A percentile compares a stretch with the other conserved stretches of the same genome.
Conservation (phyloP, 2,113 vertebrate species). For the Egretta garzetta region DNA sequence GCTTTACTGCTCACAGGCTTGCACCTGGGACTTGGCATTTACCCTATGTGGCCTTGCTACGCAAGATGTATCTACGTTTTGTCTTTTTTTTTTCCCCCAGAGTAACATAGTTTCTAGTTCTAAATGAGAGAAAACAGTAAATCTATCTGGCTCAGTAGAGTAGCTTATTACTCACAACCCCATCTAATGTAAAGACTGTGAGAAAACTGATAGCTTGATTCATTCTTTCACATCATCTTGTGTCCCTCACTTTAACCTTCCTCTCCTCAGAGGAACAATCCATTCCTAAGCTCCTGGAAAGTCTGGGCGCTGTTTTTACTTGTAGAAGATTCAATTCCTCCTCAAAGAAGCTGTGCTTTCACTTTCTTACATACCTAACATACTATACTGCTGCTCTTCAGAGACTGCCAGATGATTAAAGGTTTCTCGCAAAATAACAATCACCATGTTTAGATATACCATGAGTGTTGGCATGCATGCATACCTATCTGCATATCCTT, state of each 20-base stretch:
- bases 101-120: neutral
- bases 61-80: neutral
- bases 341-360: neutral
- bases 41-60: neutral
- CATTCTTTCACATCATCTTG: neutral
- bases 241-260: neutral
- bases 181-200: neutral
- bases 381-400: neutral
- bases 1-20: neutral
- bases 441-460: neutral
- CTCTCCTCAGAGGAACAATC: neutral
- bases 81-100: too few species aligned
- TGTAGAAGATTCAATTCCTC: neutral
- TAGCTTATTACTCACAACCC: neutral
- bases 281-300: neutral
- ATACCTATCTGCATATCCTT: neutral
- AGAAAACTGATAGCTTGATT: neutral
- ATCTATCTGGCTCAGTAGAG: neutral
- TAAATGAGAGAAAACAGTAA: neutral
- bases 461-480: neutral
- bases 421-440: neutral
- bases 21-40: neutral
- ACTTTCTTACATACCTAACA: neutral
- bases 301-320: neutral
- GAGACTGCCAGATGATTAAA: neutral